Conservation (phyloP, 2,888 invertebrate genomes). For the Drosophila kuntzei region DNA sequence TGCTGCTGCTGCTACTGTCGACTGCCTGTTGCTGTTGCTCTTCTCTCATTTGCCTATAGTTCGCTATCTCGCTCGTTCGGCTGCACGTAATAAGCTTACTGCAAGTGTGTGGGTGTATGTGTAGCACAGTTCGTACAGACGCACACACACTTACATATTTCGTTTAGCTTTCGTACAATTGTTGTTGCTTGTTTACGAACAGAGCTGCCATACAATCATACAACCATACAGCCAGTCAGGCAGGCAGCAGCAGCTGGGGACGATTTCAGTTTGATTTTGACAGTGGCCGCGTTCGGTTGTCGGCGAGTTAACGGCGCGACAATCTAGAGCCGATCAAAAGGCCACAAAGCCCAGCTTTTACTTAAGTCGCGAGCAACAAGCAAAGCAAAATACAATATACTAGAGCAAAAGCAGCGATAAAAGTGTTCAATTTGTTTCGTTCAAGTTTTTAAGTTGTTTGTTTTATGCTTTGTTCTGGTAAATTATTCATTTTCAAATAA, state of each 20-base stretch:
- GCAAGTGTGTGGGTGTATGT: slow-evolving; percentile 58
- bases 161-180: slow-evolving; percentile 56
- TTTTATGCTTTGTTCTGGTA: slow-evolving; percentile 57
- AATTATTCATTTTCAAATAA: slow-evolving; percentile 24
- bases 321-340: slow-evolving; percentile 42
- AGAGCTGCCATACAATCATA: slow-evolving; percentile 26
- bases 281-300: slow-evolving; percentile 69
- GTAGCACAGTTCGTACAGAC: slow-evolving; percentile 33
- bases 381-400: slow-evolving; percentile 8
- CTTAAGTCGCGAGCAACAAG: slow-evolving; percentile 38
- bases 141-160: slow-evolving; percentile 25
- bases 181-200: slow-evolving; percentile 58
- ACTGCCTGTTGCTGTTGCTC: slow-evolving; percentile 63
- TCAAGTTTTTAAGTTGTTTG: slow-evolving; percentile 48
- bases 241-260: slow-evolving; percentile 48
- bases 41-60: slow-evolving; percentile 56
- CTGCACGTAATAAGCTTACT: slow-evolving; percentile 66
- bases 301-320: slow-evolving; percentile 48
- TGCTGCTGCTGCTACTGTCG: slow-evolving; percentile 25
- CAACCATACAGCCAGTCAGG: slow-evolving; percentile 37
- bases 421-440: slow-evolving; percentile 48
- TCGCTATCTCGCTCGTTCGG: slow-evolving; percentile 47
- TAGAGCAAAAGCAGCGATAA: slow-evolving; percentile 36
- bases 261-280: slow-evolving; percentile 67
- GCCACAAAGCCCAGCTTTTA: slow-evolving; percentile 53